phyloP scores from a whole-genome alignment of 2,888 invertebrate species.

The Diplazon laetatorius region DNA sequence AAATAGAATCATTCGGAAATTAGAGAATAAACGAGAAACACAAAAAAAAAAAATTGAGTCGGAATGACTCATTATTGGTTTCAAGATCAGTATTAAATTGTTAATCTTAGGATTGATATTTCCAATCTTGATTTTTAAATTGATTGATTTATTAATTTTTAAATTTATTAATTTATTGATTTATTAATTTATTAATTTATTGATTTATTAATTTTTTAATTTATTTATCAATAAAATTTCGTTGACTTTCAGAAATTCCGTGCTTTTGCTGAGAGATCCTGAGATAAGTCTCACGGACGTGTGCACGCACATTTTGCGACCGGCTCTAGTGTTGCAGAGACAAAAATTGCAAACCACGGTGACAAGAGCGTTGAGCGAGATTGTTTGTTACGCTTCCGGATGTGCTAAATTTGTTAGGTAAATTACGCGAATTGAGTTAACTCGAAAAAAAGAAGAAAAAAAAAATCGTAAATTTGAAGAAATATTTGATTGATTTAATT shows the following conservation, averaged over 20 bases:
- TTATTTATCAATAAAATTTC: too few relatives aligned
- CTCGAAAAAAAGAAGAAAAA: too few relatives aligned
- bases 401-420: conserved; percentile 73
- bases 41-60: too few relatives aligned
- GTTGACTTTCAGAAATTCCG: conserved; percentile 64
- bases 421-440: too few relatives aligned
- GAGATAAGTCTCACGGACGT: conserved; percentile 71
- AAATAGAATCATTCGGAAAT: too few relatives aligned
- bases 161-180: background rate
- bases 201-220: conserved; percentile 2
- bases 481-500: too few relatives aligned
- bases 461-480: conserved; percentile 9
- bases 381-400: conserved; percentile 76
- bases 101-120: conserved; percentile 11
- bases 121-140: background rate
- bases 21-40: too few relatives aligned
- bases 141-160: background rate
- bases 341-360: conserved; percentile 71
- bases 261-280: conserved; percentile 67
- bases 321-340: conserved; percentile 71
- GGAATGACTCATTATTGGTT: conserved; percentile 6
- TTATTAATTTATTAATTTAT: background rate
- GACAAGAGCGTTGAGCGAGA: conserved; percentile 72
- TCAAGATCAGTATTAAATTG: conserved; percentile 11
- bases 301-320: conserved; percentile 72